phyloP scores from a whole-genome alignment of 2,113 vertebrate species.

The Psittacus erithacus region DNA sequence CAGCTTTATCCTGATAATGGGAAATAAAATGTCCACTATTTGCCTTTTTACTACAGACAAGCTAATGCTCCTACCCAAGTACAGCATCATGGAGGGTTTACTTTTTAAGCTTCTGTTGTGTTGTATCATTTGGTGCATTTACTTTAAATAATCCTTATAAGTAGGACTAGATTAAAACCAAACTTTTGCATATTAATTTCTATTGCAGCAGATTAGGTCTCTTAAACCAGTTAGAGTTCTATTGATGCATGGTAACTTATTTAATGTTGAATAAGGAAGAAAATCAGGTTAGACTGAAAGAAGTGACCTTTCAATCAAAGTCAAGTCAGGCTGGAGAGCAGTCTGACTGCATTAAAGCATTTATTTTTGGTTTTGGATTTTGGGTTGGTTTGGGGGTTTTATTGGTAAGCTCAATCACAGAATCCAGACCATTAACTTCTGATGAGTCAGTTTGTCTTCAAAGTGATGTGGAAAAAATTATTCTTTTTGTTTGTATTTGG shows the following conservation, averaged over 20 bases:
- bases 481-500: neutral
- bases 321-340: neutral
- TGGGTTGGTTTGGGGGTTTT: neutral
- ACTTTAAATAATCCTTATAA: neutral
- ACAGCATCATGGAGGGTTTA: neutral
- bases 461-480: neutral
- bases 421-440: neutral
- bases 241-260: neutral
- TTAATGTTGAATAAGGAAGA: neutral
- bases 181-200: neutral
- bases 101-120: neutral
- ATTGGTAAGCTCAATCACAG: neutral
- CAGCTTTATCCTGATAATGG: neutral
- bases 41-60: neutral
- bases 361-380: neutral
- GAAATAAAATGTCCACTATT: neutral
- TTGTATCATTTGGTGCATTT: neutral
- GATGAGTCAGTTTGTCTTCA: neutral
- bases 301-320: neutral
- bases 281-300: neutral
- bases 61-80: neutral
- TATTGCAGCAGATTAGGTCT: neutral
- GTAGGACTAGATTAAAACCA: neutral
- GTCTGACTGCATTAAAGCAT: neutral
- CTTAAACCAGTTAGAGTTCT: neutral